Evolutionary conservation across 2,113 vertebrate species (phyloP), one percentile per base, ranked within the genome.

Genomic region (Nanorana parkeri): DNA sequence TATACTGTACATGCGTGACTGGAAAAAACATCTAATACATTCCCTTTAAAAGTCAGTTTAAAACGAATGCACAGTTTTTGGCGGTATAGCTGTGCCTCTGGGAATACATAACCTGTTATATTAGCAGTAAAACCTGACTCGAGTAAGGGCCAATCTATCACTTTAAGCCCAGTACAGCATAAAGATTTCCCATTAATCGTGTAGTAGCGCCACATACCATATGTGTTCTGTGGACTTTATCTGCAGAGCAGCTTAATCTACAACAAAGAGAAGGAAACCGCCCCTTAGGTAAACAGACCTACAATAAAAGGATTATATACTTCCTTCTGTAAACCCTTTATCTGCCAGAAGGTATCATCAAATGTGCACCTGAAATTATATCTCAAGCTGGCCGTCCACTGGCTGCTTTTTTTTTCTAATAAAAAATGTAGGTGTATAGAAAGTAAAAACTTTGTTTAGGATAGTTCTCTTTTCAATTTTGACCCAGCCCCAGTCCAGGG

Each of bases 181-280:
- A 52, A 15, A 10, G 1, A 52, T 21, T 52, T 17, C 41, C 21
- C n/a, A 24, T 52, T 52, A 23, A 21, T 67, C 6, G 47, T 54
- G 23, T 10, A 56, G 32, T 41, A 73, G 32, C 24, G 74, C 60
- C 17, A 77, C 23, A 23, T 64, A 51, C 36, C 74, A 77, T 64
- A 63, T 76, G 74, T 77, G 73, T 47, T 63, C 60, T 47, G 32
- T 17, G 21, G 21, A 76, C 28, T 51, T 63, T 47, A 64, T 76
- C 73, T 76, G 32, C 32, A 24, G 15, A 17, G 26, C 17, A 36
- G 21, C 36, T 17, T 77, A 77, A 56, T 64, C 74, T 64, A 47
- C 41, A 47, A 41, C 41, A 47, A 41, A 60, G 6, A 17, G 47
- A 77, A 76, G 74, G 60, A 51, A 64, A 36, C 47, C 58, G 5